phyloP scores from a whole-genome alignment of 2,888 invertebrate genomes.

The Ectobius pallidus region DNA sequence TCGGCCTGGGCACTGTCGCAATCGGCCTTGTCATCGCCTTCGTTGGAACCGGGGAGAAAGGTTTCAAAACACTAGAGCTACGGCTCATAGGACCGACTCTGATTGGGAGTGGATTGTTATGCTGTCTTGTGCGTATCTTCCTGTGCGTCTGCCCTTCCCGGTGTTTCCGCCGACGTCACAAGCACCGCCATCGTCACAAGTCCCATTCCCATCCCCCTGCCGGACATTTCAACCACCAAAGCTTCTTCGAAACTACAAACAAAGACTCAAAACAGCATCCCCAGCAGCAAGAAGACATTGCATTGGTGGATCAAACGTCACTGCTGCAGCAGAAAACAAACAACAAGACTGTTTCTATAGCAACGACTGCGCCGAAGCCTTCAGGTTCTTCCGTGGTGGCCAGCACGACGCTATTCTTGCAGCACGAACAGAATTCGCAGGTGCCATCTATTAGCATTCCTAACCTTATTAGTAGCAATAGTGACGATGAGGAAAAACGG shows the following conservation, averaged over 20 bases:
- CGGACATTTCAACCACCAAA: not conserved
- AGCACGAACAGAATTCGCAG: conserved; percentile 57
- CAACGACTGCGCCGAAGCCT: not conserved
- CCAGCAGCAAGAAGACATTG: conserved; percentile 28
- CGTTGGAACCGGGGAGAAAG: conserved; percentile 88
- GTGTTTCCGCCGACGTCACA: conserved; percentile 63
- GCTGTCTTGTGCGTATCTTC: conserved; percentile 81
- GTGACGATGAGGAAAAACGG: conserved; percentile 38
- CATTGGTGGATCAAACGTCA: conserved; percentile 33
- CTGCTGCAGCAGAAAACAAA: not conserved
- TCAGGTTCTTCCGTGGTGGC: conserved; percentile 18
- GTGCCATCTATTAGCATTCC: conserved; percentile 38
- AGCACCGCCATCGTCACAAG: conserved; percentile 37
- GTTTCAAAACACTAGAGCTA: conserved; percentile 84
- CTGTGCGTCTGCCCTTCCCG: conserved; percentile 84
- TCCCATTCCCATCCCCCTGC: not conserved
- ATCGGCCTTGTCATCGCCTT: conserved; percentile 87
- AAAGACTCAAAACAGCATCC: not conserved
- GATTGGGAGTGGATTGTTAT: conserved; percentile 78
- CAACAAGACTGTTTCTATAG: conserved; percentile 20
- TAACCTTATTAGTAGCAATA: conserved; percentile 33
- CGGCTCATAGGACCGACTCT: conserved; percentile 85
- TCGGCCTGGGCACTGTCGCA: conserved; percentile 82
- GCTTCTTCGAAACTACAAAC: conserved; percentile 4
- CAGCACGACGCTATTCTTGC: conserved; percentile 53